A percentile compares a stretch with the other conserved stretches of the same genome.
These are phyloP conservation scores for Nebria ingens DNA, from an alignment of 1,140 invertebrate species.

Conservation along the genomic window DNA sequence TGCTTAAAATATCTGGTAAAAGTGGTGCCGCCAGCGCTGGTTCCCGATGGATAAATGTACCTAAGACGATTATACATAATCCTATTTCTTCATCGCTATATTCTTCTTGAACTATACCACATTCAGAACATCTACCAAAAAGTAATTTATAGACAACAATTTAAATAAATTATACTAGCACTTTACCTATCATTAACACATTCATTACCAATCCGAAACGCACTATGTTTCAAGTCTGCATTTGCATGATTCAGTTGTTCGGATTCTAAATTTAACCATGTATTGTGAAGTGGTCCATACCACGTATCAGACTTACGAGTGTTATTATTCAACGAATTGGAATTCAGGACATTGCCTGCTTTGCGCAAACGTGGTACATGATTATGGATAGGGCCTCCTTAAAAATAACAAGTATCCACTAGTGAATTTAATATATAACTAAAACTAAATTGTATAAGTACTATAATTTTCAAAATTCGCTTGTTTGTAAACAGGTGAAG, in stretches of 20 bases:
- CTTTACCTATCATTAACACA: slow-evolving; percentile 51
- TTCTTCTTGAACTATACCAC: slow-evolving; percentile 75
- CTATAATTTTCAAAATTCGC: slow-evolving; percentile 27
- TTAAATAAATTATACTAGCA: slow-evolving; percentile 1
- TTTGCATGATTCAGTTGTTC: slow-evolving; percentile 22
- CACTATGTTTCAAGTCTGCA: slow-evolving; percentile 46
- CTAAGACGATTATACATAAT: slow-evolving; percentile 84
- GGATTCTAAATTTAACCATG: slow-evolving; percentile 14
- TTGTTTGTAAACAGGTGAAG: slow-evolving; percentile 22
- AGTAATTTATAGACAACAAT: slow-evolving; percentile 13
- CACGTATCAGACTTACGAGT: slow-evolving; percentile 32
- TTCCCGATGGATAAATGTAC: slow-evolving; percentile 93
- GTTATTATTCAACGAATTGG: slow-evolving; percentile 35
- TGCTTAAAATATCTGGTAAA: slow-evolving; percentile 81
- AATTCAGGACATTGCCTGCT: slow-evolving; percentile 36
- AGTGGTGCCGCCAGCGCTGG: slow-evolving; percentile 86
- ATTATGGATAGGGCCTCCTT: slow-evolving; percentile 19
- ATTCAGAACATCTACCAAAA: slow-evolving; percentile 61
- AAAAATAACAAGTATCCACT: too few species aligned
- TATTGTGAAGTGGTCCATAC: slow-evolving; percentile 24
- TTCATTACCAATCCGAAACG: slow-evolving; percentile 58
- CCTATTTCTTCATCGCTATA: slow-evolving; percentile 97
- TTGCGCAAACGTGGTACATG: slow-evolving; percentile 37
- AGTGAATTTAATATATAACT: too few species aligned
- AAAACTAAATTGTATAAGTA: slow-evolving; percentile 14